Base-by-base conservation (phyloP, 1,140 invertebrate genomes). In the Leptinotarsa undecemlineata region DNA sequence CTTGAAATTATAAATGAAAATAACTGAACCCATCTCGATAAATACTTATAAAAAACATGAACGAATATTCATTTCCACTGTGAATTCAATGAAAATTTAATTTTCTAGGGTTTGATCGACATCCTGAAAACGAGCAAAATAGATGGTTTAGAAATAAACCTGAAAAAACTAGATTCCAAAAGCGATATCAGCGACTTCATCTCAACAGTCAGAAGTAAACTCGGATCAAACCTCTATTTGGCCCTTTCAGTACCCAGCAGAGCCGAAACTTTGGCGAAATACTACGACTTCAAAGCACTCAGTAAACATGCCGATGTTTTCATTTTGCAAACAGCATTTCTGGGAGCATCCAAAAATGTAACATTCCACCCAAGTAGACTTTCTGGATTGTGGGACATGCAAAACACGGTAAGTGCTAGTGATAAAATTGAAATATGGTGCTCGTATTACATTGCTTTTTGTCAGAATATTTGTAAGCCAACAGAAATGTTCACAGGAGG, bases 321-420 rank as follows among this genome's bases (percentile, higher is more conserved):
- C 84, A 88, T 90, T 60, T 81, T 93, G n/a, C 86, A 92, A 48
- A 93, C 91, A 13, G 88, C 93, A 74, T 91, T 91, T 61, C 82
- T 94, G 80, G 89, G 90, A 0, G 86, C 90, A 62, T 87, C 88
- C 63, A 89, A 90, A 72, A 90, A 90, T 77, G 86, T 89, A 75
- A 91, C 92, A 1, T 94, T 91, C 81, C 93, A 94, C 84, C 92
- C 92, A 0, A 92, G 92, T 79, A 85, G 92, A 73, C 84, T 94
- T 73, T 94, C 93, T 84, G 93, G 93, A 3, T 82, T 93, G 21
- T 92, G 91, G 84, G 93, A 94, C 79, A 91, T 94, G 87, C 88
- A 92, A 75, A 94, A 94, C 79, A 91, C 92, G 70, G 91, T 92
- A 85, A 90, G 88, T 57, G 51, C 8, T 42, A 42, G 8, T 42